phyloP scores from a whole-genome alignment of 1,140 invertebrate species.

The Campoletis sonorensis region DNA sequence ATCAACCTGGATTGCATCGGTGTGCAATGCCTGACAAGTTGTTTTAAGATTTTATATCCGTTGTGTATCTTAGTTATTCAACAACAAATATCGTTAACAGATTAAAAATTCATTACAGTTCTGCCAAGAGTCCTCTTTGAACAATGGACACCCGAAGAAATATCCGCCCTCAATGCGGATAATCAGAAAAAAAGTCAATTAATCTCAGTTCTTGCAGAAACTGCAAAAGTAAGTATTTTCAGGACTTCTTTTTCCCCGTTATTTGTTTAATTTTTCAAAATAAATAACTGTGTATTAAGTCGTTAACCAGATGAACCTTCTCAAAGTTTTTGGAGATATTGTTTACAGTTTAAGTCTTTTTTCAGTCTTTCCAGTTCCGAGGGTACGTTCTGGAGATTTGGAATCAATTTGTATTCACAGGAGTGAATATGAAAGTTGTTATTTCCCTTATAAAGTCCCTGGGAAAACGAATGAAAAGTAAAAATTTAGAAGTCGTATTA shows the following conservation, averaged over 20 bases:
- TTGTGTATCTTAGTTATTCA: no score
- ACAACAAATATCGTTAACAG: no score
- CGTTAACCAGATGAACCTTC: neutral
- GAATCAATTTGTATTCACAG: conserved; percentile 84
- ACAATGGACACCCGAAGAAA: conserved; percentile 85
- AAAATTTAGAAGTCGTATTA: conserved; percentile 84
- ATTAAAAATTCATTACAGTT: conserved; percentile 77
- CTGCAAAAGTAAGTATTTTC: conserved; percentile 76
- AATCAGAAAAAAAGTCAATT: conserved; percentile 79
- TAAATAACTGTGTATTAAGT: conserved; percentile 23
- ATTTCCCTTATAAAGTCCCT: conserved; percentile 81
- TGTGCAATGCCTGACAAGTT: no score
- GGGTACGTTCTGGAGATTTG: conserved; percentile 93
- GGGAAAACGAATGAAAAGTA: conserved; percentile 75
- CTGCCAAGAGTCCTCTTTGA: conserved; percentile 92
- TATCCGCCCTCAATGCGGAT: conserved; percentile 80
- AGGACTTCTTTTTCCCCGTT: conserved; percentile 48
- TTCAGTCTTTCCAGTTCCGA: conserved; percentile 83
- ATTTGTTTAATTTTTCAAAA: conserved; percentile 43
- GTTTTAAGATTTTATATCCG: no score
- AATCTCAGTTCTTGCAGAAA: conserved; percentile 79
- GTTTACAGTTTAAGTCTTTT: conserved; percentile 16
- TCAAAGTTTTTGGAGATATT: neutral
- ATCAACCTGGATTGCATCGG: no score
- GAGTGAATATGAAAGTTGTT: conserved; percentile 81